Conservation (phyloP, 2,888 invertebrate species). For the Oscheius myriophilus region DNA sequence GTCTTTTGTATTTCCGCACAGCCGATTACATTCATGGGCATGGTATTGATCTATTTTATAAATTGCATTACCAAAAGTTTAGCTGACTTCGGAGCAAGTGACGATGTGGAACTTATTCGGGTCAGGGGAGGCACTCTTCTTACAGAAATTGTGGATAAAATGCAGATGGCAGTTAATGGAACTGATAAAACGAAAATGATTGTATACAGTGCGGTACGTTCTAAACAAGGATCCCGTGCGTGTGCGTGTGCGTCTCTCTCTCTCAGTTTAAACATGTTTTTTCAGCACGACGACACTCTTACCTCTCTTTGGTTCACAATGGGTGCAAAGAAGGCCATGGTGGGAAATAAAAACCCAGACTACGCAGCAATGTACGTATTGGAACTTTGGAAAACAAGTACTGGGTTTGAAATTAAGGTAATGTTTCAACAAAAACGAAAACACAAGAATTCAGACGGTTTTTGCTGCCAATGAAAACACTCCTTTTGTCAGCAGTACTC, state of each 20-base stretch:
- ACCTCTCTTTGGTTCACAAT: slow-evolving; percentile 21
- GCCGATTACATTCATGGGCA: slow-evolving; percentile 20
- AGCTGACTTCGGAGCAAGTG: slow-evolving; percentile 30
- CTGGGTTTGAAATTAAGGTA: slow-evolving; percentile 24
- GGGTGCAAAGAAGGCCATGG: slow-evolving; percentile 21
- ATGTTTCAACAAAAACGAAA: not conserved
- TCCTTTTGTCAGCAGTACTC: slow-evolving; percentile 10
- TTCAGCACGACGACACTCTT: slow-evolving; percentile 35
- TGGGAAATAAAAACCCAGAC: slow-evolving; percentile 27
- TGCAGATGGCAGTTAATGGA: slow-evolving; percentile 10
- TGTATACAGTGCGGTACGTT: slow-evolving; percentile 29
- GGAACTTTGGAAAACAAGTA: slow-evolving; percentile 30
- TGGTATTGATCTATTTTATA: not conserved
- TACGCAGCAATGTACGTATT: slow-evolving; percentile 33
- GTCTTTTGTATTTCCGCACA: slow-evolving; percentile 13
- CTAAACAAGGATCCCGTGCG: not conserved
- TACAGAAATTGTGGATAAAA: slow-evolving; percentile 26
- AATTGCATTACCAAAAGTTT: not conserved
- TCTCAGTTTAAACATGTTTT: not conserved
- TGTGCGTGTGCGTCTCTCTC: not conserved
- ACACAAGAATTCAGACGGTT: slow-evolving; percentile 13
- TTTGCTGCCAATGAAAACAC: slow-evolving; percentile 20
- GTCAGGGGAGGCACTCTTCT: slow-evolving; percentile 28
- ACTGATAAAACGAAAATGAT: slow-evolving; percentile 26
- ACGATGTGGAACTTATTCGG: slow-evolving; percentile 13